A percentile compares a stretch with the other conserved stretches of the same genome.
Evolutionary conservation across 2,888 invertebrate genomes (phyloP).

Genomic region (Ecliptopera silaceata): DNA sequence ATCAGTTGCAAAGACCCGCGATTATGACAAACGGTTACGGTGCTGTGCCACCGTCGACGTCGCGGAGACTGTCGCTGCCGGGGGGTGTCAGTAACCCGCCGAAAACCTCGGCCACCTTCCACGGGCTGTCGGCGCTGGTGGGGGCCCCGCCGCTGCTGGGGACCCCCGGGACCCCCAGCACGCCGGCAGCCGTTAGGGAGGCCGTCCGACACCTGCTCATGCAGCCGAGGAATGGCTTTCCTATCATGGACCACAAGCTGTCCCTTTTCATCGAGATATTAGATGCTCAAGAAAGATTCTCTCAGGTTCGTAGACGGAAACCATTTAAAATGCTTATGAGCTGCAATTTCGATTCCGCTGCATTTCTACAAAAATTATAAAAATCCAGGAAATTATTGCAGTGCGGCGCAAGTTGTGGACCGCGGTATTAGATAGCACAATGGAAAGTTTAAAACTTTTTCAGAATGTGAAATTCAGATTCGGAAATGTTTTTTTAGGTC

Average conservation of each 20-base stretch:
- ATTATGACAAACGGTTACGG: constrained; percentile 79
- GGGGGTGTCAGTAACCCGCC: constrained; percentile 77
- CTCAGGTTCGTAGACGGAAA: constrained; percentile 80
- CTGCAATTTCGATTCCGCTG: background rate
- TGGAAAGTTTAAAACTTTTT: constrained; percentile 3
- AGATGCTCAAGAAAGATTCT: constrained; percentile 91
- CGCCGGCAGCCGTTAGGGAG: constrained; percentile 86
- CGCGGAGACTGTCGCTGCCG: constrained; percentile 81
- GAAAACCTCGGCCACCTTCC: constrained; percentile 85
- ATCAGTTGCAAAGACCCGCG: constrained; percentile 82
- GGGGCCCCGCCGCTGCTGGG: constrained; percentile 59
- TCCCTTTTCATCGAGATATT: constrained; percentile 91
- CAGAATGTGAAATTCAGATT: background rate
- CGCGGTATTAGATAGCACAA: constrained; percentile 7
- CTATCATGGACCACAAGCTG: constrained; percentile 90
- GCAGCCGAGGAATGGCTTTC: constrained; percentile 89
- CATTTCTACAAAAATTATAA: constrained; percentile 6
- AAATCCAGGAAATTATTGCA: constrained; percentile 10
- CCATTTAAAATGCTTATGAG: background rate
- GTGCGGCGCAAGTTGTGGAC: constrained; percentile 9
- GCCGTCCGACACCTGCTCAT: constrained; percentile 87
- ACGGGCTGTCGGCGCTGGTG: constrained; percentile 75
- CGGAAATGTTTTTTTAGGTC: background rate
- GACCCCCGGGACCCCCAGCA: constrained; percentile 76
- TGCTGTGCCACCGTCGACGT: constrained; percentile 77